Evolutionary conservation across 2,113 vertebrate species (phyloP), one percentile per base, ranked within the genome.

Genomic region (Varanus komodoensis): DNA sequence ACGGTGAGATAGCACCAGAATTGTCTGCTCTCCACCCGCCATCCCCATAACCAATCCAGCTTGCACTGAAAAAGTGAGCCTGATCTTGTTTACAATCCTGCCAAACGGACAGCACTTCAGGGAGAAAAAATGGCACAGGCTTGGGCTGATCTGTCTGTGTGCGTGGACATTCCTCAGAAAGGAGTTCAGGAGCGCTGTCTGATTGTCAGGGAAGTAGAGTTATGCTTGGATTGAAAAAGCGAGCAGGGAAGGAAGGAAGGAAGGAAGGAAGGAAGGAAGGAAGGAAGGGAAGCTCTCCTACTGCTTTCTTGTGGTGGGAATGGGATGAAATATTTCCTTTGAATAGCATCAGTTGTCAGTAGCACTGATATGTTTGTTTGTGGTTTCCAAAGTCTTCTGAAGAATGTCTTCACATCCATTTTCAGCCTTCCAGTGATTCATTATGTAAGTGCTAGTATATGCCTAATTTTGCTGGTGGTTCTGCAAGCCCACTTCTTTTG

Each of bases 361-460:
- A 38, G 85, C 84, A 64, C 2, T 8, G 27, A 34, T 21, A 77
- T 6, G 84, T 73, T 69, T 25, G 34, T 86, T 75, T 34, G 9
- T 6, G 61, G 9, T 44, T 93, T 91, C 61, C 88, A 88, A 94
- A 84, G 34, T 34, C 84, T 29, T 80, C 6, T 19, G 19, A 93
- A 91, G 81, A 14, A 82, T 61, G 87, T 81, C 88, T 23, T 38
- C 29, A 8, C 82, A 0, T 27, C 87, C 82, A n/a, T 77, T 57
- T 82, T 67, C 27, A 11, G 32, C 48, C 14, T 9, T 8, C 82
- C 93, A 54, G 1, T 92, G 93, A 89, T 93, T 88, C 71, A 86
- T 96, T 97, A 96, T 89, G 6, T 95, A 96, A 97, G 95, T 93
- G 92, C 90, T 93, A n/a, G 94, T 54, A 32, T 91, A 86, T 89